These are phyloP conservation scores for Falcunculus frontatus DNA, from an alignment of 2,113 vertebrate genomes.

Conservation along the genomic window DNA sequence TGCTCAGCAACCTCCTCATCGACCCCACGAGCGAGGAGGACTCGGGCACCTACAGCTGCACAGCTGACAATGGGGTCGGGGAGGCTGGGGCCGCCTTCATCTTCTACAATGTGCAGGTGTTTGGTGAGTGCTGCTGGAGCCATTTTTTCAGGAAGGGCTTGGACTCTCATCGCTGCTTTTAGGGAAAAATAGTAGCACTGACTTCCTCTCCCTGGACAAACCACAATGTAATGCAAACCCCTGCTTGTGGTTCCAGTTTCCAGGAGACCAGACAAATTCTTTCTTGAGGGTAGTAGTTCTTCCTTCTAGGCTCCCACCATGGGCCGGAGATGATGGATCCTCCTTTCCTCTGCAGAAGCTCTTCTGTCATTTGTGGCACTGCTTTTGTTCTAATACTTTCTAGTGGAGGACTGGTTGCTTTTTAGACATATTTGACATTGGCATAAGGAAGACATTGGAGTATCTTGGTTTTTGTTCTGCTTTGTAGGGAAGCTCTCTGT, in stretches of 20 bases:
- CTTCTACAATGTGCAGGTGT: conserved; percentile 92
- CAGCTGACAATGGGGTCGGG: conserved; percentile 85
- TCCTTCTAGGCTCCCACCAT: neutral
- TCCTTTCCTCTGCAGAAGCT: neutral
- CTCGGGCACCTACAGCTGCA: conserved; percentile 90
- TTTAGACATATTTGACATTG: neutral
- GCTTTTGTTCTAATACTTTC: neutral
- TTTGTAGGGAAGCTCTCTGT: neutral
- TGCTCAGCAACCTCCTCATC: conserved; percentile 95
- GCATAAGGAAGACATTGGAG: neutral
- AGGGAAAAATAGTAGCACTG: neutral
- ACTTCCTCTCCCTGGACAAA: neutral
- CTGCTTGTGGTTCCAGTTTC: neutral
- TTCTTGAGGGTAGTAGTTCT: neutral
- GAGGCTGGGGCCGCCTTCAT: conserved; percentile 75
- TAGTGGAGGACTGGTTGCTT: neutral
- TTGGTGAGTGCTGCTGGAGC: conserved; percentile 77
- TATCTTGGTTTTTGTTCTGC: neutral
- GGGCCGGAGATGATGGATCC: neutral
- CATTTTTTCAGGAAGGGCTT: neutral
- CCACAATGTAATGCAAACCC: neutral
- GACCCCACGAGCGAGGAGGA: conserved; percentile 86
- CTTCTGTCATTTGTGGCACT: neutral
- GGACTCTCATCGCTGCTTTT: neutral
- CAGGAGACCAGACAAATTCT: neutral